phyloP scores from a whole-genome alignment of 2,113 vertebrate genomes.

The Alaudala cheleensis region DNA sequence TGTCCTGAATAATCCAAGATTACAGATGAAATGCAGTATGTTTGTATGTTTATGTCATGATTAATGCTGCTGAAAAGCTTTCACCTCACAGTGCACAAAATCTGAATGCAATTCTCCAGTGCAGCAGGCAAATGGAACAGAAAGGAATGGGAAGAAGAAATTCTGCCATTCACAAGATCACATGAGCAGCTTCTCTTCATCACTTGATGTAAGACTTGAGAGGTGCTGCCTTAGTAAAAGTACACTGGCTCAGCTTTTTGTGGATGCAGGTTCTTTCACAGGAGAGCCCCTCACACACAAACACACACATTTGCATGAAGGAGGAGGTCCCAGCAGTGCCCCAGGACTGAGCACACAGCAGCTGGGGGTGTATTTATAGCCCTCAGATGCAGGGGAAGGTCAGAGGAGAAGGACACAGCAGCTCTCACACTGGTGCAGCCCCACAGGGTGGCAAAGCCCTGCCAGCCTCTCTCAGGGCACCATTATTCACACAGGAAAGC shows the following conservation, averaged over 20 bases:
- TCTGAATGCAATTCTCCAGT: neutral
- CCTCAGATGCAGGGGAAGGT: neutral
- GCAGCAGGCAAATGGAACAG: neutral
- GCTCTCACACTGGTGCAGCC: neutral
- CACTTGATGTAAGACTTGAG: neutral
- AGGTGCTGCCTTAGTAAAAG: neutral
- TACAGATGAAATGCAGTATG: neutral
- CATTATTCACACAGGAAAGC: neutral
- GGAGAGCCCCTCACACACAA: neutral
- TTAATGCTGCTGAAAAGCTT: neutral
- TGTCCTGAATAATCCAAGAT: neutral
- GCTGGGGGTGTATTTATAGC: neutral
- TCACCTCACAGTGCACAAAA: neutral
- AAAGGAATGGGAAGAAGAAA: neutral
- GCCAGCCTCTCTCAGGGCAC: neutral
- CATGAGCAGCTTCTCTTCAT: neutral
- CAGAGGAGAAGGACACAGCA: accelerated
- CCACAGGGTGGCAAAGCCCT: neutral
- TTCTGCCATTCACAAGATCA: neutral
- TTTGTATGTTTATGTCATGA: neutral
- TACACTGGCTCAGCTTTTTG: neutral
- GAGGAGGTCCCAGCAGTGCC: neutral
- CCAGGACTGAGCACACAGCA: neutral
- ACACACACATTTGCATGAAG: neutral
- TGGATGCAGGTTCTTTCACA: neutral